Evolutionary conservation across 2,888 invertebrate genomes (phyloP).

Genomic region (Lobophora halterata): DNA sequence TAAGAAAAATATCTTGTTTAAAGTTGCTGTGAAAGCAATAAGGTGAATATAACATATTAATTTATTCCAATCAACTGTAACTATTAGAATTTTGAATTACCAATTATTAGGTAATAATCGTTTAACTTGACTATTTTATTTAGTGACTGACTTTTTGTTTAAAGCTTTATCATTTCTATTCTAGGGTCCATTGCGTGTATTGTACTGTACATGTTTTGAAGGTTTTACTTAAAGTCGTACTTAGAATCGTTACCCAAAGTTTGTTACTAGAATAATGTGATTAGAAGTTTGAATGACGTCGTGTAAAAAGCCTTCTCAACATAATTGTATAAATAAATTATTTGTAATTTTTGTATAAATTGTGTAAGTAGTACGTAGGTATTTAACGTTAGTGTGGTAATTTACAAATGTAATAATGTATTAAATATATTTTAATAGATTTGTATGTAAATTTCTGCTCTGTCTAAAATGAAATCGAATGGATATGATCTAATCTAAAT

Average conservation of each 20-base stretch:
- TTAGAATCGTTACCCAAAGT: conserved; percentile 35
- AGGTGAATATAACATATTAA: too few species aligned
- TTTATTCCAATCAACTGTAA: conserved; percentile 13
- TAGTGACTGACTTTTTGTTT: conserved; percentile 13
- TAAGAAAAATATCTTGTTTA: too few species aligned
- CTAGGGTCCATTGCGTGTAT: conserved; percentile 24
- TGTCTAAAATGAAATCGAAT: conserved; percentile 15
- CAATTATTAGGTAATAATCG: background rate
- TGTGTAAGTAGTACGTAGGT: conserved; percentile 44
- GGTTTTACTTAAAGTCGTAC: conserved; percentile 33
- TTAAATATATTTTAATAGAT: conserved; percentile 42
- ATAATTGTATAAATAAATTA: conserved; percentile 27
- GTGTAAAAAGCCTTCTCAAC: conserved; percentile 25
- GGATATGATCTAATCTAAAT: conserved; percentile 14
- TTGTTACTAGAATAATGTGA: conserved; percentile 24
- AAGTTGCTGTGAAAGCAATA: too few species aligned
- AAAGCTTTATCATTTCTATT: conserved; percentile 14
- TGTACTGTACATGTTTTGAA: conserved; percentile 21
- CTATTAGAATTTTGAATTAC: too few species aligned
- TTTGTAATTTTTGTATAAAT: conserved; percentile 33
- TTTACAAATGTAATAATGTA: conserved; percentile 38
- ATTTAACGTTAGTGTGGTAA: conserved; percentile 33
- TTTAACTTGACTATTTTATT: conserved; percentile 12
- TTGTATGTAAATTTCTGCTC: conserved; percentile 32
- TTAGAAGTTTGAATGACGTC: conserved; percentile 19